These are phyloP conservation scores for Salmo trutta DNA, from an alignment of 2,797 vertebrate genomes.

Conservation along the genomic window DNA sequence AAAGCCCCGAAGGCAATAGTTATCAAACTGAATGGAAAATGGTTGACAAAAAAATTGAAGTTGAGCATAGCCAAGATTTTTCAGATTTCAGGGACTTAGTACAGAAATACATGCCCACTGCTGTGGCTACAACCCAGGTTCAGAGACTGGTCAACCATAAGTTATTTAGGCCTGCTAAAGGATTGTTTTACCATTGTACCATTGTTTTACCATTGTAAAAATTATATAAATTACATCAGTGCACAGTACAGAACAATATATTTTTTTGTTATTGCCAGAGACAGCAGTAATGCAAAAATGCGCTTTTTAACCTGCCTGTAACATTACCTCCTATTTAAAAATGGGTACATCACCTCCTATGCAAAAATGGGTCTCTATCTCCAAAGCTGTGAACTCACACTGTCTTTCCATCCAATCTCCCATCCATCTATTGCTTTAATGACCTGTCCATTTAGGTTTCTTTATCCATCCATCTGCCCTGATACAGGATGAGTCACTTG, in stretches of 20 bases:
- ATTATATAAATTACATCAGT: constrained; percentile 48
- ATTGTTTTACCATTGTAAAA: too few species aligned
- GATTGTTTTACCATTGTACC: too few species aligned
- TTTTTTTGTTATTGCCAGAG: not conserved
- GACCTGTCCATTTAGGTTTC: constrained; percentile 60
- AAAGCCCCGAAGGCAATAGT: not conserved
- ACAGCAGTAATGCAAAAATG: not conserved
- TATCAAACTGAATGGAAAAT: not conserved
- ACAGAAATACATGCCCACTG: not conserved
- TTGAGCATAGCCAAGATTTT: not conserved
- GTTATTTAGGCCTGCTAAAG: not conserved
- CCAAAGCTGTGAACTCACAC: not conserved
- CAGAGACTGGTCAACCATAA: constrained; percentile 10
- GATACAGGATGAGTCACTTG: constrained; percentile 48
- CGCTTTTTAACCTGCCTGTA: constrained; percentile 1
- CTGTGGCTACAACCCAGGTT: not conserved
- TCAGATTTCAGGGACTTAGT: not conserved
- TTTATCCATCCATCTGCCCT: constrained; percentile 61
- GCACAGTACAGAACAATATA: constrained; percentile 34
- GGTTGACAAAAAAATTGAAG: not conserved
- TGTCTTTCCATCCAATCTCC: constrained; percentile 5
- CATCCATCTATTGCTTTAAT: constrained; percentile 59
- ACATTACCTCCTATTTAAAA: not conserved
- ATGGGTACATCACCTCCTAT: not conserved
- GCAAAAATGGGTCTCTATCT: not conserved